These are phyloP conservation scores for Phengaris alcon DNA, from an alignment of 2,888 invertebrate species.

Conservation along the genomic window DNA sequence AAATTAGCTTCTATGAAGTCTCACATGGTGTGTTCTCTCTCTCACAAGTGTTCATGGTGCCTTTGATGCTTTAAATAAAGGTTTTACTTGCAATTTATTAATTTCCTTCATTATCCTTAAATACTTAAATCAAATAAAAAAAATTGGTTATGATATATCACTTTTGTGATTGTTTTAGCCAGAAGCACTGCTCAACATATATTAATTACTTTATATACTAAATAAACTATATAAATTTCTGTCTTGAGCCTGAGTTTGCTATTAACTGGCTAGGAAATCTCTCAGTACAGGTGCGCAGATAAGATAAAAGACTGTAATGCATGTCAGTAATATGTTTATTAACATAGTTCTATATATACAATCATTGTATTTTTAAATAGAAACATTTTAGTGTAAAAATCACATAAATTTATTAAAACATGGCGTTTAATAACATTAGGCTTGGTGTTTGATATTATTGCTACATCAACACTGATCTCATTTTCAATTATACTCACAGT, in stretches of 20 bases:
- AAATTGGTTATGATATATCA: no score
- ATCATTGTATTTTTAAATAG: slow-evolving; percentile 74
- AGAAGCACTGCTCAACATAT: no score
- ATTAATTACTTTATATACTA: no score
- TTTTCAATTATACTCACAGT: slow-evolving; percentile 45
- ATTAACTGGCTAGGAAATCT: background rate
- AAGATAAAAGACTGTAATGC: slow-evolving; percentile 41
- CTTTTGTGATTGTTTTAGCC: no score
- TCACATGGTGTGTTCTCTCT: no score
- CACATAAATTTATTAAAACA: slow-evolving; percentile 67
- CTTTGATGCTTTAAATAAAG: slow-evolving; percentile 40
- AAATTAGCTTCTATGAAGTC: slow-evolving; percentile 28
- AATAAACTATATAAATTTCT: no score
- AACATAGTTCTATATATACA: slow-evolving; percentile 75
- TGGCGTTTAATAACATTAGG: slow-evolving; percentile 63
- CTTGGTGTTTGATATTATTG: slow-evolving; percentile 62
- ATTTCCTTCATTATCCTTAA: no score
- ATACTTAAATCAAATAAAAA: no score
- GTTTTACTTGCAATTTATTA: slow-evolving; percentile 28
- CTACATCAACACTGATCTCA: slow-evolving; percentile 47
- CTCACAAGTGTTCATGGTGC: slow-evolving; percentile 40
- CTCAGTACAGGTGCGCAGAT: background rate
- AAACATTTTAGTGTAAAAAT: slow-evolving; percentile 70
- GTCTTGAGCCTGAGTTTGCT: no score
- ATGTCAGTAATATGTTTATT: slow-evolving; percentile 76